Conservation (phyloP, 2,113 vertebrate species). For the Campylomormyrus numenius region DNA sequence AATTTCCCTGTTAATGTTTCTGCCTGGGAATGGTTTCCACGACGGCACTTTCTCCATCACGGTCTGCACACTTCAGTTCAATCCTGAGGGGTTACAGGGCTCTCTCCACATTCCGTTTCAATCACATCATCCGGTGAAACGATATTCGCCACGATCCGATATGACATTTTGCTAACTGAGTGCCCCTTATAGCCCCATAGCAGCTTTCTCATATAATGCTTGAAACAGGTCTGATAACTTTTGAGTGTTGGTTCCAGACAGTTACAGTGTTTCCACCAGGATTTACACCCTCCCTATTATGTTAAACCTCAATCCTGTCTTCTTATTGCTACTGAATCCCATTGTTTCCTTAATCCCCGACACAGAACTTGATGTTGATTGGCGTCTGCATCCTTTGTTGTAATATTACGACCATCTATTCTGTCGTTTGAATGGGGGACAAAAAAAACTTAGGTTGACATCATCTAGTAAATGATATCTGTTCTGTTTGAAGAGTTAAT, state of each 20-base stretch:
- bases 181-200: not conserved
- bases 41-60: not conserved
- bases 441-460: not conserved
- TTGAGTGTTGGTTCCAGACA: not conserved
- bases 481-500: not conserved
- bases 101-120: not conserved
- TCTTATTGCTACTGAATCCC: constrained; percentile 13
- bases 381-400: not conserved
- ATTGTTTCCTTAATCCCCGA: not conserved
- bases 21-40: not conserved
- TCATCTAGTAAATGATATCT: not conserved
- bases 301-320: not conserved
- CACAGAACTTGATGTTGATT: not conserved
- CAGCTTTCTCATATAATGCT: not conserved
- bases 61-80: not conserved
- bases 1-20: not conserved
- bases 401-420: not conserved
- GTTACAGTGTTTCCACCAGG: not conserved
- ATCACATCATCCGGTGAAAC: not conserved
- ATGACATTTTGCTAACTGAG: not conserved
- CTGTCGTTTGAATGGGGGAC: not conserved
- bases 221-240: not conserved
- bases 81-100: not conserved
- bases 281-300: not conserved
- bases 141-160: not conserved